These are phyloP conservation scores for Xenus cinereus DNA, from an alignment of 2,113 vertebrate species.

Conservation along the genomic window DNA sequence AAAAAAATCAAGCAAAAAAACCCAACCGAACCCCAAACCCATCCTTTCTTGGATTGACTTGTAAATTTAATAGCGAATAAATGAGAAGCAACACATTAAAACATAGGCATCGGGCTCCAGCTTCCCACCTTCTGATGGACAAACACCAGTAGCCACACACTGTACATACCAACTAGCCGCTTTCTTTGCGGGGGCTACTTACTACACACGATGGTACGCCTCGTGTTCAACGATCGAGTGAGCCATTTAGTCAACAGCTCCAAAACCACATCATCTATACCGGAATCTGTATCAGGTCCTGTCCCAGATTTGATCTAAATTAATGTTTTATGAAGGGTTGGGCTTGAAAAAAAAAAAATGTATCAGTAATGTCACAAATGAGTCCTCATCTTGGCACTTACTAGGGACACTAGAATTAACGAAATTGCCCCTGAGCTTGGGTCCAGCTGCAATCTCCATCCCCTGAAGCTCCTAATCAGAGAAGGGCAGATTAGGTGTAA, in stretches of 20 bases:
- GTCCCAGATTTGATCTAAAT: neutral
- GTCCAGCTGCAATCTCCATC: neutral
- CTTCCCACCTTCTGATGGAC: neutral
- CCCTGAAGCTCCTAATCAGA: neutral
- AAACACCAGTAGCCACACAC: too few relatives aligned
- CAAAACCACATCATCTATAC: neutral
- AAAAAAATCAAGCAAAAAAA: neutral
- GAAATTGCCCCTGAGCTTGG: neutral
- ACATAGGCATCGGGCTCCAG: fast-evolving
- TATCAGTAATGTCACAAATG: neutral
- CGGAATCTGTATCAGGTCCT: neutral
- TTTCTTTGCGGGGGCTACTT: neutral
- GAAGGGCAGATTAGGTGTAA: neutral
- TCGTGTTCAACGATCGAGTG: fast-evolving
- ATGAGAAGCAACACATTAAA: neutral
- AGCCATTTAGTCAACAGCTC: neutral
- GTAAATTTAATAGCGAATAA: neutral
- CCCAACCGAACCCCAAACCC: neutral
- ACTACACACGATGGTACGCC: fast-evolving
- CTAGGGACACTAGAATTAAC: neutral
- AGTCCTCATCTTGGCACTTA: neutral
- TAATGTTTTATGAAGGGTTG: neutral
- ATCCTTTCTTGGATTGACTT: neutral
- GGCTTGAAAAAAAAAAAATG: neutral
- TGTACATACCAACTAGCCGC: fast-evolving